Evolutionary conservation across 2,113 vertebrate species (phyloP).

Genomic region (Panthera uncia): DNA sequence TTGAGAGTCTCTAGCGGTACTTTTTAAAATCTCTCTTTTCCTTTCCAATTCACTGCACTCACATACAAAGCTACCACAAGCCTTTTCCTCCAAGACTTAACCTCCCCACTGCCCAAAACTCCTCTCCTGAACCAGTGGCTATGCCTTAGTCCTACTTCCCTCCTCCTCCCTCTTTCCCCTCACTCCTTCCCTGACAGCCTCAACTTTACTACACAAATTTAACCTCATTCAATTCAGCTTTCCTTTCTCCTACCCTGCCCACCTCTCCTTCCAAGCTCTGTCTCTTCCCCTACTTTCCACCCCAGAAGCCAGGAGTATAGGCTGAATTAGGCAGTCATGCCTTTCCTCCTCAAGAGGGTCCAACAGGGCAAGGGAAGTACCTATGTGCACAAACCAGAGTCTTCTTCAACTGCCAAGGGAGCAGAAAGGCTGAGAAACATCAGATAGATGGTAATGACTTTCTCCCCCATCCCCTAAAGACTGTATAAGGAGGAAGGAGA

Average conservation of each 20-base stretch:
- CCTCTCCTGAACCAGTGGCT: not conserved
- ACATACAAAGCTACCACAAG: not conserved
- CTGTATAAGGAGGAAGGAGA: not conserved
- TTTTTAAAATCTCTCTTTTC: not conserved
- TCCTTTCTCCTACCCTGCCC: not conserved
- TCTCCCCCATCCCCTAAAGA: not conserved
- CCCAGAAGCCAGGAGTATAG: not conserved
- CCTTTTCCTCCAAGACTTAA: not conserved
- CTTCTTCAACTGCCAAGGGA: not conserved
- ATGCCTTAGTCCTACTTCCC: not conserved
- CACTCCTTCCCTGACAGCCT: not conserved
- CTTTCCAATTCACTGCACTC: not conserved
- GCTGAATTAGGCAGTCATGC: not conserved
- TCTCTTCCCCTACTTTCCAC: not conserved
- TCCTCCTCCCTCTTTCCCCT: not conserved
- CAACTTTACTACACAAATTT: not conserved
- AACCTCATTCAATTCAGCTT: not conserved
- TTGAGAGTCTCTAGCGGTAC: not conserved
- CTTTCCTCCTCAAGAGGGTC: not conserved
- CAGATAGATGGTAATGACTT: not conserved
- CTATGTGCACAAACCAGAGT: not conserved
- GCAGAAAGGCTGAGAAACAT: not conserved
- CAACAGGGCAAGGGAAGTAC: not conserved
- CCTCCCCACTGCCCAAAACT: slow-evolving; percentile 19
- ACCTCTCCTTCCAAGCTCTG: not conserved